Base-by-base conservation (phyloP, 2,113 vertebrate genomes). In the Vombatus ursinus region DNA sequence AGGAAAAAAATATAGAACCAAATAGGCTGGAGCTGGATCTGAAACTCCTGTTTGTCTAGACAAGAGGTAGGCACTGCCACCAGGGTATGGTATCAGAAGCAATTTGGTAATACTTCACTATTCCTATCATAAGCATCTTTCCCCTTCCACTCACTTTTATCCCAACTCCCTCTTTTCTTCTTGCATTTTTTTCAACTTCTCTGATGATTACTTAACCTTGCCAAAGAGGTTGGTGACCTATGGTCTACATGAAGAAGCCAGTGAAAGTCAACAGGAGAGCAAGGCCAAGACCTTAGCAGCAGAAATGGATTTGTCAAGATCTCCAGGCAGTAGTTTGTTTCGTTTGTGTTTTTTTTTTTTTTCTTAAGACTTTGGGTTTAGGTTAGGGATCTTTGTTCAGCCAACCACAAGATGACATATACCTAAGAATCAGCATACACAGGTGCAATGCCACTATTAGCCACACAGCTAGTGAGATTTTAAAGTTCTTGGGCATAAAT, bases 81-180 rank as follows among this genome's bases (percentile, higher is more conserved):
- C 44, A 54, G 47, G 47, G 37, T 92, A 50, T 57, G 28, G 31
- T 84, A 25, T 54, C 68, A 90, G 47, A 53, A 47, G 0, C 93
- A 24, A 52, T 50, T 26, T 47, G 4, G 8, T 31, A 9, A 50
- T 77, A n/a, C 61, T n/a, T 77, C 23, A 92, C 26, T 52, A 44
- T 53, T 51, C 89, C 50, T 95, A 50, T 48, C 47, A 84, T 9
- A 16, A 25, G 91, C 92, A 89, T 8, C 26, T 52, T 31, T 61
- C 31, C 61, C 31, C 50, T 44, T 61, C 57, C 91, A 50, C 9
- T 91, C 48, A 49, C 19, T 89, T 93, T 50, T 90, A 48, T 24
- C 7, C 53, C 2, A 92, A 26, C 8, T 94, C 90, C 19, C 28
- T 93, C 3, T 92, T 95, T 61, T 92, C 52, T 93, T 93, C 93